phyloP scores from a whole-genome alignment of 2,888 invertebrate genomes.

The Drosophila paramelanica region DNA sequence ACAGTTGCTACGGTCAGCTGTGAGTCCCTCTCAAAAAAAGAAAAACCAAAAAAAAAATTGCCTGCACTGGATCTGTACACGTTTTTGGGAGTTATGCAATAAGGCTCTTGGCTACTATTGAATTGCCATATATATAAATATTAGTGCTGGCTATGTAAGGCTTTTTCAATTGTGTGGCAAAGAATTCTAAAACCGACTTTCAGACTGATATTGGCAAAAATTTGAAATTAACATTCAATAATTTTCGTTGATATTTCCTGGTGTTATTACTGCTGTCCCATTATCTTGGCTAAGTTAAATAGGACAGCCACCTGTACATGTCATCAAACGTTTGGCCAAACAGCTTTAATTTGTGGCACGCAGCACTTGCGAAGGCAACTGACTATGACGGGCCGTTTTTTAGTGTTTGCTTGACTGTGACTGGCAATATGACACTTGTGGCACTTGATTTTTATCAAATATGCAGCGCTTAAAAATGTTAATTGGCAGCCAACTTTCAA shows the following conservation, averaged over 20 bases:
- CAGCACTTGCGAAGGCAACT: conserved; percentile 27
- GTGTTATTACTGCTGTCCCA: conserved; percentile 13
- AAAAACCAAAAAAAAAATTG: conserved; percentile 28
- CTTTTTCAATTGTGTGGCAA: conserved; percentile 16
- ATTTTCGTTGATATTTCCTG: conserved; percentile 1
- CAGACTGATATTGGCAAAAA: neutral
- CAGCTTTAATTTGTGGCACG: conserved; percentile 48
- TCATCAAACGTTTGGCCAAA: conserved; percentile 21
- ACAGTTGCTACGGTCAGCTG: conserved; percentile 35
- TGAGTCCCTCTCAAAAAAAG: conserved; percentile 44
- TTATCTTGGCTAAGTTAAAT: conserved; percentile 30
- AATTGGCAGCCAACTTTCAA: conserved; percentile 65
- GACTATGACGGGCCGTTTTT: conserved; percentile 23
- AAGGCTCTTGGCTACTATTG: conserved; percentile 48
- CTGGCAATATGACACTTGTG: conserved; percentile 62
- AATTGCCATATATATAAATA: conserved; percentile 25
- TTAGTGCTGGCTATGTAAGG: conserved; percentile 3
- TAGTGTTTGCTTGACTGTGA: conserved; percentile 33
- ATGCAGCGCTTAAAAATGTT: conserved; percentile 57
- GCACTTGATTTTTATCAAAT: conserved; percentile 58
- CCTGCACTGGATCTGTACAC: conserved; percentile 46
- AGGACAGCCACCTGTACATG: conserved; percentile 46
- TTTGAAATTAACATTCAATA: neutral
- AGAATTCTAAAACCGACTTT: conserved; percentile 29
- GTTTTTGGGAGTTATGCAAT: conserved; percentile 71